These are phyloP conservation scores for Drosophila helvetica DNA, from an alignment of 2,888 invertebrate species.

Conservation along the genomic window DNA sequence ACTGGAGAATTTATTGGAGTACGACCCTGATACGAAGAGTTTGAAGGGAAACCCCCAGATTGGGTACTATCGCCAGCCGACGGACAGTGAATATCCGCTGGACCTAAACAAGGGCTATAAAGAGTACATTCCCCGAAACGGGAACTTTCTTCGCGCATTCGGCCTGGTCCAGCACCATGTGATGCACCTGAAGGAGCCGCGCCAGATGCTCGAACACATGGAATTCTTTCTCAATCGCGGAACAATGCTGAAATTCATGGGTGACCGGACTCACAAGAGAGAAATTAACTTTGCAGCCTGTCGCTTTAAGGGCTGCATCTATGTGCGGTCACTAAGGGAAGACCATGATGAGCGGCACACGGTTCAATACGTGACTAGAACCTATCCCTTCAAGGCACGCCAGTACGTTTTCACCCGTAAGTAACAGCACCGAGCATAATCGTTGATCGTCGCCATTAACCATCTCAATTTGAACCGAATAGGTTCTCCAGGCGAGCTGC, in stretches of 20 bases:
- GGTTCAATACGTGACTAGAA: accelerated
- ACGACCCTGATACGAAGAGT: background rate
- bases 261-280: accelerated
- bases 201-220: background rate
- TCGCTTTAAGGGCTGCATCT: slow-evolving; percentile 21
- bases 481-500: slow-evolving; percentile 17
- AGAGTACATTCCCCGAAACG: background rate
- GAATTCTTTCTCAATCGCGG: slow-evolving; percentile 24
- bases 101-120: background rate
- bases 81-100: background rate
- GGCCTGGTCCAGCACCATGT: slow-evolving; percentile 13
- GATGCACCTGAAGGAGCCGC: background rate
- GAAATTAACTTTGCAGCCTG: background rate
- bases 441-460: too few relatives aligned
- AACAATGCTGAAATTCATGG: background rate
- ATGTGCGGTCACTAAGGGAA: accelerated
- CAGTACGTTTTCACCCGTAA: slow-evolving; percentile 30
- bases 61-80: slow-evolving; percentile 21
- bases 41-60: background rate
- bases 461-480: background rate
- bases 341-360: accelerated
- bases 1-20: background rate
- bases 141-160: background rate
- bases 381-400: slow-evolving; percentile 19
- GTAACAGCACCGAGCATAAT: background rate